Percentiles rank a stretch among this genome's conserved stretches.
Conservation (phyloP, 2,888 invertebrate species). For the Drosophila dives region DNA sequence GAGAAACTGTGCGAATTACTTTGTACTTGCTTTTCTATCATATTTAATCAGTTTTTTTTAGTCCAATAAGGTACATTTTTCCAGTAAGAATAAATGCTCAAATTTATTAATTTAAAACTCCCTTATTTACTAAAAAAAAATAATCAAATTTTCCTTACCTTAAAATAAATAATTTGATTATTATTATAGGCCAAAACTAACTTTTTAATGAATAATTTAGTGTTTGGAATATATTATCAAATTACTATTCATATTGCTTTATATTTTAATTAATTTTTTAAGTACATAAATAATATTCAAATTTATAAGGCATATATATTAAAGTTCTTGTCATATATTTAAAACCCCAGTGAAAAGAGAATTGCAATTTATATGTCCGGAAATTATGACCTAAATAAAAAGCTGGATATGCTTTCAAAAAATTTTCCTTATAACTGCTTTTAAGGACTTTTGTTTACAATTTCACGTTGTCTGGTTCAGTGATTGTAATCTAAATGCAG, state of each 20-base stretch:
- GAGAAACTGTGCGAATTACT: neutral
- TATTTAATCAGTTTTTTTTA: neutral
- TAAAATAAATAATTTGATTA: neutral
- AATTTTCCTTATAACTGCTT: neutral
- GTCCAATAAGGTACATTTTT: neutral
- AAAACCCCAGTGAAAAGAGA: neutral
- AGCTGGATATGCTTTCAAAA: neutral
- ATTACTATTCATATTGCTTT: neutral
- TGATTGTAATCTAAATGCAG: conserved; percentile 70
- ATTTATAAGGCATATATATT: neutral
- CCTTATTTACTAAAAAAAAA: neutral
- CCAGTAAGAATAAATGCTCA: neutral
- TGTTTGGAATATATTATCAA: neutral
- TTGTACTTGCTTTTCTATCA: neutral
- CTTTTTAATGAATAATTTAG: neutral
- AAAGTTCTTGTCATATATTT: neutral
- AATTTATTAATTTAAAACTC: neutral
- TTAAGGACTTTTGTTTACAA: conserved; percentile 13
- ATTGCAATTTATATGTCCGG: neutral
- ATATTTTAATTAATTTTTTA: neutral
- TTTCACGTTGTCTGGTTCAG: conserved; percentile 31
- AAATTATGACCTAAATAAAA: neutral
- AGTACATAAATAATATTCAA: neutral
- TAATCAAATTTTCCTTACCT: neutral
- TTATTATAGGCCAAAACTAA: neutral